phyloP scores from a whole-genome alignment of 2,888 invertebrate species.

The Mythimna loreyi region DNA sequence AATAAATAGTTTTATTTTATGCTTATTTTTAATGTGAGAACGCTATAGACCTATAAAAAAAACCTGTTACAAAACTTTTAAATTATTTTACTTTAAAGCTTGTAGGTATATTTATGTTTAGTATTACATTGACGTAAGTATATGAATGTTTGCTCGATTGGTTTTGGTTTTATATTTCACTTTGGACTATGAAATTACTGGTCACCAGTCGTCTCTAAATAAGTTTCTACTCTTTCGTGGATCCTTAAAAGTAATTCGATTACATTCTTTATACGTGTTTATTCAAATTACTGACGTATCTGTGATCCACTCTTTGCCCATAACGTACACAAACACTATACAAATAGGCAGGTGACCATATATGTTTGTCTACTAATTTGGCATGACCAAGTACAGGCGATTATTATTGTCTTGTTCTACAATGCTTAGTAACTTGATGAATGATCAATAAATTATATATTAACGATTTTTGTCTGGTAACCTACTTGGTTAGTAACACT shows the following conservation, averaged over 20 bases:
- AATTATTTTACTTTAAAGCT: too few relatives aligned
- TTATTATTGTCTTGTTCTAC: constrained; percentile 73
- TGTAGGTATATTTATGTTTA: too few relatives aligned
- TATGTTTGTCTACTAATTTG: constrained; percentile 76
- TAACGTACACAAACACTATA: constrained; percentile 59
- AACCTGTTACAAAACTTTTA: too few relatives aligned
- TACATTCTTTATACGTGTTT: background rate
- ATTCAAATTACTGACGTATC: constrained; percentile 46
- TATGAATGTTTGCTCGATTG: too few relatives aligned
- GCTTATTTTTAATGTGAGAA: constrained; percentile 14
- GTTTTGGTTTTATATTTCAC: background rate
- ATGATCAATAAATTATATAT: constrained; percentile 67
- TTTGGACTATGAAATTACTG: background rate
- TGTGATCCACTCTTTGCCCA: constrained; percentile 60
- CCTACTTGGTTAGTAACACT: constrained; percentile 8
- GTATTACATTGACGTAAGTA: background rate
- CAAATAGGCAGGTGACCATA: constrained; percentile 65
- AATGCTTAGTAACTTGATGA: constrained; percentile 68
- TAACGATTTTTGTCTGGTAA: constrained; percentile 23
- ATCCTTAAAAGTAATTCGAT: background rate
- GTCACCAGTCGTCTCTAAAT: too few relatives aligned
- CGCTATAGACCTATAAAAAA: too few relatives aligned
- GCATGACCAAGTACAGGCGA: constrained; percentile 71
- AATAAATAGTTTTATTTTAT: constrained; percentile 27
- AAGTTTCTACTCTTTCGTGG: fast-evolving